phyloP scores from a whole-genome alignment of 2,113 vertebrate species.

The Loxodonta africana region DNA sequence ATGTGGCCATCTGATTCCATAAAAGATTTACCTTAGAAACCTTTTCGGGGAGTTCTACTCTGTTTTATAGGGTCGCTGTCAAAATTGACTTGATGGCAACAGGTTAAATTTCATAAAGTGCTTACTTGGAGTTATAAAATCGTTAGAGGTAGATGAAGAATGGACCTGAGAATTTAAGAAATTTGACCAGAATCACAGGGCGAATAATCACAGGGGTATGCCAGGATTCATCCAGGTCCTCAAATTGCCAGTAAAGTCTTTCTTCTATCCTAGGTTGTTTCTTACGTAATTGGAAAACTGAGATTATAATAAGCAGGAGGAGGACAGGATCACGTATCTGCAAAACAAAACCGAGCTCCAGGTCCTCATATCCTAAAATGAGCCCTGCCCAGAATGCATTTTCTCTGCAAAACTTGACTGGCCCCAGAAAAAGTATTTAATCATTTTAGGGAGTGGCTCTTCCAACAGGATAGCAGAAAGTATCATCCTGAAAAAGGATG shows the following conservation, averaged over 20 bases:
- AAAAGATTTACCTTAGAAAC: too few species aligned
- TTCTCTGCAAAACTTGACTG: not conserved
- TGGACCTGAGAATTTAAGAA: not conserved
- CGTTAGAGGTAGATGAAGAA: not conserved
- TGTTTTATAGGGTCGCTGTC: too few species aligned
- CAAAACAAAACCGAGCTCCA: conserved; percentile 3
- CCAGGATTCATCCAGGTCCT: not conserved
- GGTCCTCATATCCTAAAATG: not conserved
- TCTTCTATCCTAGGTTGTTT: not conserved
- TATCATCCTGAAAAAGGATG: not conserved
- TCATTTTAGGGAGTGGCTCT: not conserved
- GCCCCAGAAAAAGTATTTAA: not conserved
- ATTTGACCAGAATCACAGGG: not conserved
- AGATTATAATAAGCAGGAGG: not conserved
- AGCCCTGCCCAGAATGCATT: not conserved
- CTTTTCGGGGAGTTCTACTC: too few species aligned
- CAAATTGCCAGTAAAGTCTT: not conserved
- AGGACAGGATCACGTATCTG: not conserved
- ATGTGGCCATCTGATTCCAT: too few species aligned
- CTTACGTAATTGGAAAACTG: not conserved
- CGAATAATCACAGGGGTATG: not conserved
- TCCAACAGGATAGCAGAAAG: not conserved
- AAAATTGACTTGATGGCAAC: too few species aligned
- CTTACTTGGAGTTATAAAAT: not conserved
- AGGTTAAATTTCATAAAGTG: not conserved